A percentile compares a stretch with the other conserved stretches of the same genome.
Conservation (phyloP, 2,888 invertebrate species). For the Molorchus minor region DNA sequence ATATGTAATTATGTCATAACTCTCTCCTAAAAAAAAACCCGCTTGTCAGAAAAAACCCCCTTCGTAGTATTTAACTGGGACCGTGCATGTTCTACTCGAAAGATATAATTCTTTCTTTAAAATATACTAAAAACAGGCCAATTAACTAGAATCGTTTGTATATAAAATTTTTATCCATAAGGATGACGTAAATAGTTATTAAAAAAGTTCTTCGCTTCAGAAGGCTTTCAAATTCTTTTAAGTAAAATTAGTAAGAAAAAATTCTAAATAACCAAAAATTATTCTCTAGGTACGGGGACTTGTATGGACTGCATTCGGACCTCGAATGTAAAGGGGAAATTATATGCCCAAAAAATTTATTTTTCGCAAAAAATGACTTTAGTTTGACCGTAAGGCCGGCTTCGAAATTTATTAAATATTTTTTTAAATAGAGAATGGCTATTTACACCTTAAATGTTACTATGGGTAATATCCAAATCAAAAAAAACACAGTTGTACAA, state of each 20-base stretch:
- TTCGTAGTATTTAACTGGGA: too few relatives aligned
- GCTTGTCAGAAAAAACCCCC: too few relatives aligned
- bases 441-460: neutral
- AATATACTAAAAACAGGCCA: too few relatives aligned
- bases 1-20: too few relatives aligned
- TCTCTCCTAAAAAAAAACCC: too few relatives aligned
- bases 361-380: slow-evolving; percentile 1
- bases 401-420: neutral
- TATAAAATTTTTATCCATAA: too few relatives aligned
- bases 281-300: neutral
- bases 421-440: neutral
- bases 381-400: neutral
- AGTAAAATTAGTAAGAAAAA: neutral
- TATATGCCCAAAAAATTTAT: slow-evolving; percentile 7
- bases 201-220: neutral
- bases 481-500: too few relatives aligned
- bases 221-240: neutral
- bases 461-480: too few relatives aligned
- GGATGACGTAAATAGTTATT: too few relatives aligned
- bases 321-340: neutral
- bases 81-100: too few relatives aligned
- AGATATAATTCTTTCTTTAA: too few relatives aligned
- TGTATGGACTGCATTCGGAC: neutral
- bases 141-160: too few relatives aligned
- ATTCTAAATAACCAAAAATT: neutral